Evolutionary conservation across 1,140 invertebrate species (phyloP).

Genomic region (Drosophila melanica): DNA sequence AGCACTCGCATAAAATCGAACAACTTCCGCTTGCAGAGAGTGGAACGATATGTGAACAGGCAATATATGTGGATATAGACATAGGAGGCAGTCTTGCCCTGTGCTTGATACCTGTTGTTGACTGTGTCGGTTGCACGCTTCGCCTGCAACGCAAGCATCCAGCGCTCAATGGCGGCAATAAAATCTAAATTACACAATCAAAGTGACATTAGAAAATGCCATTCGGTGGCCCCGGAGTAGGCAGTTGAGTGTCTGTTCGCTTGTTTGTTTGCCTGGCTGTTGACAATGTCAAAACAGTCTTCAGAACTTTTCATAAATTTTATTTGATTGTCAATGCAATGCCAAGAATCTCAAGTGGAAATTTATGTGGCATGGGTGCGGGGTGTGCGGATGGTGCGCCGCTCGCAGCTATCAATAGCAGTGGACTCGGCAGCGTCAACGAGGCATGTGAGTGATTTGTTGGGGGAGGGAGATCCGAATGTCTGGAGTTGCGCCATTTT

Average conservation of each 20-base stretch:
- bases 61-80: background rate
- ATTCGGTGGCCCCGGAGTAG: constrained; percentile 28
- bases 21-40: constrained; percentile 42
- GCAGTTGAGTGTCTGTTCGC: constrained; percentile 20
- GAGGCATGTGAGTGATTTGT: constrained; percentile 80
- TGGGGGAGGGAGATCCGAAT: constrained; percentile 16
- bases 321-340: constrained; percentile 66
- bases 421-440: constrained; percentile 44
- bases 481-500: constrained; percentile 69
- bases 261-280: constrained; percentile 59
- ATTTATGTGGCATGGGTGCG: constrained; percentile 54
- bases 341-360: constrained; percentile 66
- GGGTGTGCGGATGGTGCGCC: constrained; percentile 6
- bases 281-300: constrained; percentile 66
- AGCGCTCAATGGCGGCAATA: constrained; percentile 38
- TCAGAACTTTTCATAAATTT: constrained; percentile 69
- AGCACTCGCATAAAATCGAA: constrained; percentile 49
- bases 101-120: constrained; percentile 34
- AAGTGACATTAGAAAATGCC: constrained; percentile 69
- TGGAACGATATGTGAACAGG: constrained; percentile 41
- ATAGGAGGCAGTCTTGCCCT: background rate
- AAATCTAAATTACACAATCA: constrained; percentile 63
- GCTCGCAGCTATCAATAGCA: constrained; percentile 34
- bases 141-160: constrained; percentile 28
- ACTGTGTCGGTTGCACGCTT: constrained; percentile 34